phyloP scores from a whole-genome alignment of 1,140 invertebrate species.

The Sitophilus oryzae region DNA sequence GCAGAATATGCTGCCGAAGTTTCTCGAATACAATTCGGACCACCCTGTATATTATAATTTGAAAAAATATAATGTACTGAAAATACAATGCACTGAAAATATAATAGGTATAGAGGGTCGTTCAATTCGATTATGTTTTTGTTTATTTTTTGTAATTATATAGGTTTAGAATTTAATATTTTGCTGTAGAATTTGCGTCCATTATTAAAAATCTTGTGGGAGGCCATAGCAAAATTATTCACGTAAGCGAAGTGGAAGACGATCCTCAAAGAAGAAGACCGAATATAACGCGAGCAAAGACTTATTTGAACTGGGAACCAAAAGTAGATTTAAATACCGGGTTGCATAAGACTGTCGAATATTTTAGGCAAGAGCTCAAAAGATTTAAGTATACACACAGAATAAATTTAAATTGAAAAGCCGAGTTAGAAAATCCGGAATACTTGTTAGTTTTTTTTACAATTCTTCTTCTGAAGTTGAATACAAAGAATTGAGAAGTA shows the following conservation, averaged over 20 bases:
- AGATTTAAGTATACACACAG: conserved; percentile 48
- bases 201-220: conserved; percentile 87
- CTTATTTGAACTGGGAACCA: conserved; percentile 88
- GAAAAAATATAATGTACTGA: too few species aligned
- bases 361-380: conserved; percentile 83
- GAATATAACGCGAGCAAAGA: conserved; percentile 84
- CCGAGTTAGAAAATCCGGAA: conserved; percentile 18
- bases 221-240: conserved; percentile 76
- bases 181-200: conserved; percentile 84
- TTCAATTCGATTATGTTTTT: too few species aligned
- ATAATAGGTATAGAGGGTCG: too few species aligned
- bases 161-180: too few species aligned
- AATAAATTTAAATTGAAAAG: conserved; percentile 28
- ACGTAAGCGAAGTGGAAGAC: conserved; percentile 82
- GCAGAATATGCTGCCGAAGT: too few species aligned
- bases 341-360: conserved; percentile 81
- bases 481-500: too few species aligned
- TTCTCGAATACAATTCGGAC: too few species aligned
- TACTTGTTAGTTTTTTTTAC: too few species aligned
- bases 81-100: too few species aligned
- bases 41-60: too few species aligned
- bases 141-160: too few species aligned
- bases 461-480: too few species aligned
- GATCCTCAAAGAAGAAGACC: conserved; percentile 92
- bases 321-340: conserved; percentile 79